Evolutionary conservation across 2,888 invertebrate species (phyloP), one percentile per base, ranked within the genome.

Genomic region (Altica lythri): DNA sequence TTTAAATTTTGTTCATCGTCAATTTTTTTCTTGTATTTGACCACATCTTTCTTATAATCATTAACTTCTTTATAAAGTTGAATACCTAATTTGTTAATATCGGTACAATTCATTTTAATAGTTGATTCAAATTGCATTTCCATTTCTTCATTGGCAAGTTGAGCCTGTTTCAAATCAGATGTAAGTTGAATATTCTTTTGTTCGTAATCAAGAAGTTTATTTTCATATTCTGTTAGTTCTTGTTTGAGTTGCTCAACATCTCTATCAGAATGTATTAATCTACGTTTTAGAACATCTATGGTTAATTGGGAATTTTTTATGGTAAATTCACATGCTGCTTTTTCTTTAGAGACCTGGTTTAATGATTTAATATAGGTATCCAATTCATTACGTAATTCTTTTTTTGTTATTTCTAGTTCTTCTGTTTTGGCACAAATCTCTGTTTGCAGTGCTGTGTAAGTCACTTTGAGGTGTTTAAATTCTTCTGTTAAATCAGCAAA

Each of bases 261-360:
- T 65, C 75, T 78, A 64, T 84, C 84, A 2, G 84, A 84, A 63
- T 82, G 79, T 42, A 83, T 76, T 44, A 84, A 69, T 12, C 84
- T 75, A 71, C 79, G 78, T 18, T 80, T 82, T 44, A 84, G 67
- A 2, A 83, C 83, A 66, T 83, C 80, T 9, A 84, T 81, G 38
- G 83, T 83, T 54, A 81, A 79, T 64, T 81, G 78, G 1, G 81
- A 82, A 10, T 81, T 81, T 19, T 76, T 78, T n/a, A 84, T 73
- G n/a, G 83, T 82, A 66, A 82, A 76, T 71, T 83, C 79, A 68
- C 81, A 84, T 50, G 80, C 78, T 52, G 77, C 78, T 59, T 83
- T 82, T 55, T 84, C 83, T 59, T 76, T 79, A 5, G 68, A 64
- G 18, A 77, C 71, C 61, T 75, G 77, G 42, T 79, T 79, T 14